Evolutionary conservation across 2,113 vertebrate genomes (phyloP).

Genomic region (Laterallus jamaicensis): DNA sequence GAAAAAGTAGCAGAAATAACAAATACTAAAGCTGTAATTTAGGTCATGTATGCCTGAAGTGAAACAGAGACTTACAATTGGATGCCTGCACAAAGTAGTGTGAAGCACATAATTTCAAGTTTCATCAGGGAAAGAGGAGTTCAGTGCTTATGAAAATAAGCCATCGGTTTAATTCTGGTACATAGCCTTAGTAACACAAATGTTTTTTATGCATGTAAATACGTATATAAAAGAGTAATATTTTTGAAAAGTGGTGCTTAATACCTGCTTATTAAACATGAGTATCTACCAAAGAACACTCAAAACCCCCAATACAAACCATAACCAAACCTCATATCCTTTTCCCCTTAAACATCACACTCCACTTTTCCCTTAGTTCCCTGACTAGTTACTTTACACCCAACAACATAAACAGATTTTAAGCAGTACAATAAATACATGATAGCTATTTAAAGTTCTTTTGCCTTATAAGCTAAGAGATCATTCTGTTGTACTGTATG

Average conservation of each 20-base stretch:
- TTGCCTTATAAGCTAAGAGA: background rate
- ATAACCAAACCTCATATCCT: background rate
- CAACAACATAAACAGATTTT: background rate
- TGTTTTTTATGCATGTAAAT: background rate
- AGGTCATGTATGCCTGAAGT: rapidly evolving
- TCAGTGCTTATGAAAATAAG: background rate
- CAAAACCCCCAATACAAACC: background rate
- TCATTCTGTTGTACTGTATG: background rate
- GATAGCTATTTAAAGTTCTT: background rate
- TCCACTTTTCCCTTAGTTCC: background rate
- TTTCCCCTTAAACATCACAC: background rate
- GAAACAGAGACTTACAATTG: background rate
- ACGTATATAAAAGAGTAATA: background rate
- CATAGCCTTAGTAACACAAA: background rate
- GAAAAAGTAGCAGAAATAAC: background rate
- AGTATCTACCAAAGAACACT: background rate
- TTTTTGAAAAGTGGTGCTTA: background rate
- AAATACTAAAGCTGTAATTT: background rate
- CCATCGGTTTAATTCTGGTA: background rate
- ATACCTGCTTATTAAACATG: background rate
- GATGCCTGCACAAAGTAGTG: background rate
- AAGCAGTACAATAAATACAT: background rate
- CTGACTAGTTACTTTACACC: background rate
- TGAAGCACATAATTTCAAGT: background rate
- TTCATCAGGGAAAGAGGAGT: background rate